These are phyloP conservation scores for Eucidaris tribuloides DNA, from an alignment of 35 echinoderm and acorn worm species.

Conservation along the genomic window DNA sequence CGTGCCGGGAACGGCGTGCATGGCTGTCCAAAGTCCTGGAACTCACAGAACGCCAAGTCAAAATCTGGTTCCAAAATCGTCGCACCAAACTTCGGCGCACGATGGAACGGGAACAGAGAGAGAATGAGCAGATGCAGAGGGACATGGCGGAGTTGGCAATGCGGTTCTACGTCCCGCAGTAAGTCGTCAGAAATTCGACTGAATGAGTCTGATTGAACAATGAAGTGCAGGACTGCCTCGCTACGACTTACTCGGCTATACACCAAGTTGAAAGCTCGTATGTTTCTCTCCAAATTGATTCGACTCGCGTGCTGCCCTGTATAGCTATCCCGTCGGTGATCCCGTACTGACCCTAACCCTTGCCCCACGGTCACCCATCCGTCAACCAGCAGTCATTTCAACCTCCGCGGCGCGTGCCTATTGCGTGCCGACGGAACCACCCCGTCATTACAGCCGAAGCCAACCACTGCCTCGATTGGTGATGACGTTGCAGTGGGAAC, in stretches of 20 bases:
- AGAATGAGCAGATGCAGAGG: constrained; percentile 93
- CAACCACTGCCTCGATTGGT: not conserved
- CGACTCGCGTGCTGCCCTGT: constrained; percentile 4
- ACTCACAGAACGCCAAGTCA: constrained; percentile 93
- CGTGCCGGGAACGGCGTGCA: constrained; percentile 73
- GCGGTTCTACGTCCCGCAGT: constrained; percentile 78
- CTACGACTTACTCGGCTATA: too few relatives aligned
- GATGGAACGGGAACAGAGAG: constrained; percentile 84
- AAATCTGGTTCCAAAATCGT: constrained; percentile 98
- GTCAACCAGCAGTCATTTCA: constrained; percentile 11
- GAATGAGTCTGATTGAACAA: too few relatives aligned
- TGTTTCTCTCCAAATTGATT: too few relatives aligned
- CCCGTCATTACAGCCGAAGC: not conserved
- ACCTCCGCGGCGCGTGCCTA: constrained; percentile 18
- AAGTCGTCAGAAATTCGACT: too few relatives aligned
- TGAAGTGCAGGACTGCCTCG: too few relatives aligned
- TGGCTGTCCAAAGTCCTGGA: constrained; percentile 91
- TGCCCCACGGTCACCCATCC: constrained; percentile 26
- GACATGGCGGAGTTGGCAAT: constrained; percentile 93
- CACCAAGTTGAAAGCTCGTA: too few relatives aligned
- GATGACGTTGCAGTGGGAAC: constrained; percentile 6
- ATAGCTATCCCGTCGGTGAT: constrained; percentile 3
- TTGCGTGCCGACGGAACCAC: not conserved
- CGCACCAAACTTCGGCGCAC: constrained; percentile 94
- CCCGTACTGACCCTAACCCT: not conserved